phyloP scores from a whole-genome alignment of 2,113 vertebrate species.

The Eubucco bourcierii region DNA sequence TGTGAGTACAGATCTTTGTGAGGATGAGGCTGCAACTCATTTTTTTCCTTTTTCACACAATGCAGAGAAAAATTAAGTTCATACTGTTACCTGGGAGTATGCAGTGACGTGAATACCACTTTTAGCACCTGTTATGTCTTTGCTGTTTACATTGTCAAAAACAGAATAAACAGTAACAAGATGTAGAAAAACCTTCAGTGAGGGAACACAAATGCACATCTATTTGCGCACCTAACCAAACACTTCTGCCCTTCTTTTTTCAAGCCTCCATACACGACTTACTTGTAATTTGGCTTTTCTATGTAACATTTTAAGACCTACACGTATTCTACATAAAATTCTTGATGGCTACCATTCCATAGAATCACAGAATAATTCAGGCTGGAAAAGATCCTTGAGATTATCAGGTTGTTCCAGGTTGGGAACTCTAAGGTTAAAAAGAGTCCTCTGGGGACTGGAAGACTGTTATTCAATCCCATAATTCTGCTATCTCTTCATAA shows the following conservation, averaged over 20 bases:
- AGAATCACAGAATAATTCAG: no score
- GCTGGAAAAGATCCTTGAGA: no score
- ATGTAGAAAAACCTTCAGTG: background rate
- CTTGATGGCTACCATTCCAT: background rate
- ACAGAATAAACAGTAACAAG: slow-evolving; percentile 9
- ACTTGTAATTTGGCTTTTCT: background rate
- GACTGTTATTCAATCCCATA: no score
- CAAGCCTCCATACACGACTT: background rate
- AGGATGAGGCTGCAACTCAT: background rate
- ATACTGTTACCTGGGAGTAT: slow-evolving; percentile 41
- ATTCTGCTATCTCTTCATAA: no score
- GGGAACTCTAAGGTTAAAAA: no score
- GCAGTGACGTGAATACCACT: background rate
- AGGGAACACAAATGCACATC: accelerated
- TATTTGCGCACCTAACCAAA: background rate
- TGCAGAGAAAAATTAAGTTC: background rate
- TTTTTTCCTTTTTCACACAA: background rate
- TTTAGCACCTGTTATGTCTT: slow-evolving; percentile 37
- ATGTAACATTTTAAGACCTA: background rate
- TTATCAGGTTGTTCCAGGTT: no score
- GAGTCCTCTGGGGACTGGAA: no score
- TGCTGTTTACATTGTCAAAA: slow-evolving; percentile 18
- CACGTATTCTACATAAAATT: background rate
- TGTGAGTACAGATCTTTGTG: background rate
- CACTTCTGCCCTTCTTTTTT: background rate